Percentiles rank a stretch among this genome's conserved stretches.
Conservation (phyloP, 2,797 vertebrate genomes). For the Lacerta agilis region DNA sequence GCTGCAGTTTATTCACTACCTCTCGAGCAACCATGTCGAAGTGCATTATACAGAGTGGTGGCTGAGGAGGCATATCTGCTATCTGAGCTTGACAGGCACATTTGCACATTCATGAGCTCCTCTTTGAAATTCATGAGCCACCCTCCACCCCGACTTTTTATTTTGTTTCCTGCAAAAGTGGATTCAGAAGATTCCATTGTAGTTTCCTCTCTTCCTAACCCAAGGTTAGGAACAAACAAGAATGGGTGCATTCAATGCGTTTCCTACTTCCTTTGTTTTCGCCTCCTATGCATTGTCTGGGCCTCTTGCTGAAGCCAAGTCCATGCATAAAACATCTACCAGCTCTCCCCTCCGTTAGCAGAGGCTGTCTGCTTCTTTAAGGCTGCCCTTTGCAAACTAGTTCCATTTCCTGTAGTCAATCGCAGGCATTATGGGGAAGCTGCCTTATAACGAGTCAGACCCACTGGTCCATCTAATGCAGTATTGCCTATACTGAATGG, state of each 20-base stretch:
- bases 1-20: constrained; percentile 67
- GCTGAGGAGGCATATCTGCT: constrained; percentile 66
- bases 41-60: constrained; percentile 66
- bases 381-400: background rate
- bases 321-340: background rate
- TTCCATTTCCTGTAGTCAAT: background rate
- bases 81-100: constrained; percentile 64
- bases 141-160: constrained; percentile 37
- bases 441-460: no score
- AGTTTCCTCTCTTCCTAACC: constrained; percentile 36
- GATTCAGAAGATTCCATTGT: constrained; percentile 39
- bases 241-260: constrained; percentile 29
- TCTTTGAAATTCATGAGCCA: constrained; percentile 72
- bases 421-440: background rate
- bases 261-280: constrained; percentile 5
- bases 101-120: constrained; percentile 75
- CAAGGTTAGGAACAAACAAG: constrained; percentile 23
- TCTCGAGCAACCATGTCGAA: constrained; percentile 63
- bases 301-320: background rate
- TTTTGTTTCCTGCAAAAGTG: constrained; percentile 58
- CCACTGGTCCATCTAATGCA: no score
- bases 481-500: no score
- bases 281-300: constrained; percentile 14
- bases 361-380: background rate
- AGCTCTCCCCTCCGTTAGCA: background rate